Evolutionary conservation across 2,113 vertebrate genomes (phyloP), one percentile per base, ranked within the genome.

Genomic region (Machaerirhynchus nigripectus): DNA sequence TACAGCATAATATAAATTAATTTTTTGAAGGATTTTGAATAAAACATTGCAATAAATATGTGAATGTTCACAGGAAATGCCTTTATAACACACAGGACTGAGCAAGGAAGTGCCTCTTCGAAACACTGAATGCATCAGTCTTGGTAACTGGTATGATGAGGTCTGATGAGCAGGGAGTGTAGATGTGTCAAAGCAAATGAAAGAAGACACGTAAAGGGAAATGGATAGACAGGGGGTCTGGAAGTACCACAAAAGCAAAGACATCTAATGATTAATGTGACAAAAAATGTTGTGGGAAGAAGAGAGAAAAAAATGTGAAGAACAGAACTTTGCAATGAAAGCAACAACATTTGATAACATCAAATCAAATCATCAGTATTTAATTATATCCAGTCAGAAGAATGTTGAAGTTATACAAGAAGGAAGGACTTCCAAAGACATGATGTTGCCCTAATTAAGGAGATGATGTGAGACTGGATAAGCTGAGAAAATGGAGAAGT

Each of bases 321-420:
- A 94, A 69, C 8, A 31, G 19, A 68, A 68, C 61, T 85, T 78
- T 68, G 35, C 37, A 85, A 46, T 82, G n/a, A 47, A 87, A 85
- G 40, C 37, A 95, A 56, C 28, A 80, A n/a, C n/a, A 56, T 53
- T 79, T 85, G 21, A 82, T 80, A 78, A 82, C 47, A 78, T 55
- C 31, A 74, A 78, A 86, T 76, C 57, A 86, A 94, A 69, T 91
- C 22, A 91, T 50, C 69, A 67, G 69, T 70, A 75, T 67, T 71
- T 68, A 61, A 87, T 79, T 84, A 76, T 22, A 93, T 23, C 30
- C 56, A 55, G 44, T 59, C 39, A 81, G 94, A 84, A 92, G 68
- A 35, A 89, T 0, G 0, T 5, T 63, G 63, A 74, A 77, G 61
- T 94, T 63, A 61, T 37, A 65, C 1, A 8, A 59, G 61, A 10